Conservation (phyloP, 64 coral and sea anemone species). For the Astreopora myriophthalma region DNA sequence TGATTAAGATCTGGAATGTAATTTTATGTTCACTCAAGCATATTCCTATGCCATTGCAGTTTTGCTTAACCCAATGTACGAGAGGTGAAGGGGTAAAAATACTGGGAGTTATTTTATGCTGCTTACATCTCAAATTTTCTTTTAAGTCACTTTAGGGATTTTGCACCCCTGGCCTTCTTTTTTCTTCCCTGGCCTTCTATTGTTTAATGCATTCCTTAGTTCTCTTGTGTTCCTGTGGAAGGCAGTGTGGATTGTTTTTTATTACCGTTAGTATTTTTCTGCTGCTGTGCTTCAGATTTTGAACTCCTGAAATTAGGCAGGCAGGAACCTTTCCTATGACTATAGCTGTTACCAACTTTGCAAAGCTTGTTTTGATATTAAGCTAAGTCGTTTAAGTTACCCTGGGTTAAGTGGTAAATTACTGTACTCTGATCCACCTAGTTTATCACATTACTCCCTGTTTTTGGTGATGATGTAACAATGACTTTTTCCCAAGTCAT, state of each 20-base stretch:
- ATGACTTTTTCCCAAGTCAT: slow-evolving; percentile 36
- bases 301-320: no score
- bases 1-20: no score
- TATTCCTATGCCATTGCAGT: no score
- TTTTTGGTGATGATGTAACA: slow-evolving; percentile 46
- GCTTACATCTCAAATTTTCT: slow-evolving; percentile 24
- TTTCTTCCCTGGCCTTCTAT: not conserved
- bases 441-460: slow-evolving; percentile 24
- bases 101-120: not conserved
- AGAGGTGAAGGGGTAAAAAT: slow-evolving; percentile 12
- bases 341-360: no score
- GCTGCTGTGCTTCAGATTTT: no score
- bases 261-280: no score
- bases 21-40: no score
- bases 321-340: no score
- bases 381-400: slow-evolving; percentile 23
- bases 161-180: slow-evolving; percentile 13
- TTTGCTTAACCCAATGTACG: not conserved
- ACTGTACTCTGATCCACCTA: slow-evolving; percentile 25
- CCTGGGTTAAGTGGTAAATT: slow-evolving; percentile 38
- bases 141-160: slow-evolving; percentile 31
- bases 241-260: not conserved
- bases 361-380: no score
- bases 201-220: slow-evolving; percentile 40
- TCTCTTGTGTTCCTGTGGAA: slow-evolving; percentile 21